Evolutionary conservation across 2,888 invertebrate species (phyloP).

Genomic region (Campopleginae sp.): DNA sequence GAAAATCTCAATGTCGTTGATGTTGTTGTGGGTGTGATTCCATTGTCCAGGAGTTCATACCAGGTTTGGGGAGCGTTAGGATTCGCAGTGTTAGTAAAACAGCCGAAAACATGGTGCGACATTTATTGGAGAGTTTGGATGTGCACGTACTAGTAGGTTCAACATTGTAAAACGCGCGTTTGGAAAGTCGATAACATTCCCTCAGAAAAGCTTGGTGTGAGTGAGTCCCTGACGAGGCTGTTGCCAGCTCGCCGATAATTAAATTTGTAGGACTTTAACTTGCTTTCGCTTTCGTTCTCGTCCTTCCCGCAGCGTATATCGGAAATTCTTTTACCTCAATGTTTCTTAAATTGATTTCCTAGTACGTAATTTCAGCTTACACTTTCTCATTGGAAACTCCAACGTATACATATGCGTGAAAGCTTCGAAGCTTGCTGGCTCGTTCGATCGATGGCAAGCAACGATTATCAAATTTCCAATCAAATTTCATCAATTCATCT

Average conservation of each 20-base stretch:
- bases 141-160: not conserved
- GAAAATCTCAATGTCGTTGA: slow-evolving; percentile 42
- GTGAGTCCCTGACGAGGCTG: slow-evolving; percentile 9
- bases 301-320: not conserved
- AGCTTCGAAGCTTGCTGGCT: not conserved
- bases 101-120: slow-evolving; percentile 44
- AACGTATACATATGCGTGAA: not conserved
- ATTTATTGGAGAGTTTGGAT: slow-evolving; percentile 17
- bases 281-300: slow-evolving; percentile 22
- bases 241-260: slow-evolving; percentile 49
- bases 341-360: slow-evolving; percentile 18
- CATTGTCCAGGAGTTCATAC: slow-evolving; percentile 43
- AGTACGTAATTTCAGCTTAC: not conserved
- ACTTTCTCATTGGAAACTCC: not conserved
- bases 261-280: slow-evolving; percentile 23
- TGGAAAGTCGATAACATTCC: slow-evolving; percentile 48
- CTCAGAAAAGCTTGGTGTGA: slow-evolving; percentile 2
- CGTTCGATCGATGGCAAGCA: not conserved
- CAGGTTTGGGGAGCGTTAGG: slow-evolving; percentile 21
- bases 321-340: not conserved
- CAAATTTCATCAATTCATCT: not conserved
- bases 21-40: slow-evolving; percentile 46
- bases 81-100: slow-evolving; percentile 36
- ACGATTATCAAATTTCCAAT: not conserved
- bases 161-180: slow-evolving; percentile 55